Base-by-base conservation (phyloP, 2,113 vertebrate genomes). In the Rousettus leschenaultii region DNA sequence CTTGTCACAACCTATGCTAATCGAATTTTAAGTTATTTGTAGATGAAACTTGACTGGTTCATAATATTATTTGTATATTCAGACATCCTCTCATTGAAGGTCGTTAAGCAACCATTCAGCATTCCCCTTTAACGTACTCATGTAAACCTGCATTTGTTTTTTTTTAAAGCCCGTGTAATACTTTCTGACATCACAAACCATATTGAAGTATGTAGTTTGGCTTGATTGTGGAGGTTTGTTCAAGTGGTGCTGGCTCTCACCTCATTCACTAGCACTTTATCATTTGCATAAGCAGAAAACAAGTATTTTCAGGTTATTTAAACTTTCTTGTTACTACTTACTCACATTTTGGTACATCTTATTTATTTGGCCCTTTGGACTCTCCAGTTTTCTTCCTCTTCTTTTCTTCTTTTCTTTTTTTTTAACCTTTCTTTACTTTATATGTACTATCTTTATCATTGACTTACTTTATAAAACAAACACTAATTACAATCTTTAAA, bases 221-320 rank as follows among this genome's bases (percentile, higher is more conserved):
- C 9, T 73, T 90, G 51, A 95, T 91, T 95, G 75, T 63, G 14
- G 63, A 92, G 86, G 40, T 71, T 66, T 66, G 19, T 95, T 82
- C 48, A 82, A 82, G 26, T 75, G 59, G 4, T 51, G 33, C 18
- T 89, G n/a, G 4, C n/a, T 84, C 28, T 83, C n/a, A 70, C 30
- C 84, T 78, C 22, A 78, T 84, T 95, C 35, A 89, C n/a, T 55
- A 33, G 7, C 30, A 78, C 13, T 77, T 91, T 53, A 65, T 85
- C 24, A 89, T 53, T 5, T 33, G 18, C 26, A 71, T 71, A 14
- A 78, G 26, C 19, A 79, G 8, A 79, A 59, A 70, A 28, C 3
- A 57, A 79, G 22, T 38, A 86, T 71, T 63, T 95, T 86, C 19
- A 18, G 65, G 38, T 95, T 71, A 63, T 79, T 89, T 95, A 26